Percentiles rank a stretch among this genome's conserved stretches.
Evolutionary conservation across 2,113 vertebrate genomes (phyloP).

Genomic region (Crotalus viridis): DNA sequence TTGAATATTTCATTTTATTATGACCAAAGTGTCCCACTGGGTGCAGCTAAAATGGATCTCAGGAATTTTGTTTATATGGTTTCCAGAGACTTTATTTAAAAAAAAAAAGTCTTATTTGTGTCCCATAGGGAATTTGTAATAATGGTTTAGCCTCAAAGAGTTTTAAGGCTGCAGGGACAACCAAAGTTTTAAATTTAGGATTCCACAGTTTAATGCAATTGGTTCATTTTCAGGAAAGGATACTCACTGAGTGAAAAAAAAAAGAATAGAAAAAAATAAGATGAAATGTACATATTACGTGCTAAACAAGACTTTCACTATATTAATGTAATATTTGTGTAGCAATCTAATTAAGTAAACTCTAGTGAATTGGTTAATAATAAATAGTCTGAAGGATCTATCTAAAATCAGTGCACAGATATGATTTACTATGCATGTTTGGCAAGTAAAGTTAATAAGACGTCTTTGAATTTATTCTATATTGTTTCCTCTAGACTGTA

Average conservation of each 20-base stretch:
- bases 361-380: background rate
- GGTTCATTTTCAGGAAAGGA: background rate
- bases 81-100: background rate
- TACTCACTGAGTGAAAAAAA: background rate
- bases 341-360: background rate
- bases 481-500: background rate
- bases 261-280: background rate
- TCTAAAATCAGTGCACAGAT: background rate
- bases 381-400: background rate
- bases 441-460: background rate
- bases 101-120: background rate
- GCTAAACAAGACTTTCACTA: background rate
- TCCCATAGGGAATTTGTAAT: background rate
- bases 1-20: slow-evolving; percentile 10
- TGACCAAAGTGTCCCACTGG: slow-evolving; percentile 9
- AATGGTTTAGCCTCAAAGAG: background rate
- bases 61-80: background rate
- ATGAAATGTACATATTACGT: background rate
- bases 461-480: background rate
- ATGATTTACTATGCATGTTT: background rate
- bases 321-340: background rate
- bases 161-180: background rate
- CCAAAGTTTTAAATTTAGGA: slow-evolving; percentile 9
- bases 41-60: background rate
- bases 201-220: slow-evolving; percentile 2